Evolutionary conservation across 2,888 invertebrate genomes (phyloP), one percentile per base, ranked within the genome.

Genomic region (Cataglyphis albicans): DNA sequence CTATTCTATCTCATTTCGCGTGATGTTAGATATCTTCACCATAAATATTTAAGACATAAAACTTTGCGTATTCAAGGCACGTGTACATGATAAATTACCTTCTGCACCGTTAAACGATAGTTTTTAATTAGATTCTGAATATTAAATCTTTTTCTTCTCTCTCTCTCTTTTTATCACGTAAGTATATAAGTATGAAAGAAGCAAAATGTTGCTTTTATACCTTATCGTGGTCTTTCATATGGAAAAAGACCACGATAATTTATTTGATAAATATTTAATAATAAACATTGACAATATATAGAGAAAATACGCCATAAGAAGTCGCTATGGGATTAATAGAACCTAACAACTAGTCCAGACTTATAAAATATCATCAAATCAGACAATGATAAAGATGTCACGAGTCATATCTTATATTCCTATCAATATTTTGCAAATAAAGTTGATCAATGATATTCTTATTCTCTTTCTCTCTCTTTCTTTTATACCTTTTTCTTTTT

Each of bases 251-350:
- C 18, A 38, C 10, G 55, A 44, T 7, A 25, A 44, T 84, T 93
- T 94, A 94, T 93, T 25, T 94, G 93, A 94, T 94, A 94, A 94
- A 94, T 94, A 94, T 94, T 94, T 94, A 94, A 94, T 94, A 94
- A 93, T 94, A 94, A 94, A 94, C 94, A 94, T 93, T 94, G 93
- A 94, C 93, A 94, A 94, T 94, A 94, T 94, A 94, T 94, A 94
- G 93, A 94, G 94, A 94, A 94, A 94, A 94, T 94, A 93, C 93
- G 93, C 93, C 93, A 93, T 94, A 93, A 94, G 93, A 94, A 93
- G 93, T 94, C 91, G 92, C 93, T 94, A 93, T 94, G 92, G 91
- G 93, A 93, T 91, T 94, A 93, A 93, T 93, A 92, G 92, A 93
- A 94, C 93, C 93, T 93, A 93, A 92, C 92, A 93, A 92, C 93